phyloP scores from a whole-genome alignment of 2,113 vertebrate species.

The Takifugu bimaculatus region DNA sequence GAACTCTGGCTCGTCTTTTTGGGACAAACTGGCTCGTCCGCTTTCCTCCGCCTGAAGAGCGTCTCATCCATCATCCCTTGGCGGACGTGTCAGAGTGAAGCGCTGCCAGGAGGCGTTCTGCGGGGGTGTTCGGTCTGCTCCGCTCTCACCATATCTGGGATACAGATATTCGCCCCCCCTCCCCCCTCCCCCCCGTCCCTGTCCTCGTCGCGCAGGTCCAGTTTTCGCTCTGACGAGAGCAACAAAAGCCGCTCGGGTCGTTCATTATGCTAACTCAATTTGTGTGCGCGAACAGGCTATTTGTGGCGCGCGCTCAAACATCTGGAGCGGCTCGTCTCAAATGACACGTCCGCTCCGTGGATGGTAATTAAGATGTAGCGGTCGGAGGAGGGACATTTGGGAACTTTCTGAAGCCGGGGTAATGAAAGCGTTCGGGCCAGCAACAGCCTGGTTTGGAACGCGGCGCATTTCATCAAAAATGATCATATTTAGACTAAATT shows the following conservation, averaged over 20 bases:
- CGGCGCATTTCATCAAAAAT: constrained; percentile 6
- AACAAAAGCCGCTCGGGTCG: constrained; percentile 1
- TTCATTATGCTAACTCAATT: not conserved
- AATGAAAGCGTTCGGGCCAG: not conserved
- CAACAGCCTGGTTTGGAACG: constrained; percentile 3
- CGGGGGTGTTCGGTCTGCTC: constrained; percentile 25
- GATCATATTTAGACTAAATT: not conserved
- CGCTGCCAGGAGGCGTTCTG: constrained; percentile 45
- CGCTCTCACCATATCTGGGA: not conserved
- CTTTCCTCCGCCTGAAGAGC: constrained; percentile 35
- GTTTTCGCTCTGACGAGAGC: constrained; percentile 6
- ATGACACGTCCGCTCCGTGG: not conserved
- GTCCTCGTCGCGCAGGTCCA: constrained; percentile 1
- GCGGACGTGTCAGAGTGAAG: constrained; percentile 47
- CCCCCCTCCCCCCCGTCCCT: not conserved
- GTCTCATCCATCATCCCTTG: constrained; percentile 55
- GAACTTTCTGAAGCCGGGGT: not conserved
- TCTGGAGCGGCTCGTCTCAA: constrained; percentile 13
- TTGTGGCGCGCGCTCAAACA: constrained; percentile 5
- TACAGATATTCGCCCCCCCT: no score
- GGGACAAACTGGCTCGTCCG: constrained; percentile 21
- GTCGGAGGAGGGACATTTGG: constrained; percentile 1
- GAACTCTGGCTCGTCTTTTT: not conserved
- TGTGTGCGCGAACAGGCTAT: not conserved
- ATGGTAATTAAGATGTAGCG: not conserved